Evolutionary conservation across 1,140 invertebrate species (phyloP).

Genomic region (Condylostylus longicornis): DNA sequence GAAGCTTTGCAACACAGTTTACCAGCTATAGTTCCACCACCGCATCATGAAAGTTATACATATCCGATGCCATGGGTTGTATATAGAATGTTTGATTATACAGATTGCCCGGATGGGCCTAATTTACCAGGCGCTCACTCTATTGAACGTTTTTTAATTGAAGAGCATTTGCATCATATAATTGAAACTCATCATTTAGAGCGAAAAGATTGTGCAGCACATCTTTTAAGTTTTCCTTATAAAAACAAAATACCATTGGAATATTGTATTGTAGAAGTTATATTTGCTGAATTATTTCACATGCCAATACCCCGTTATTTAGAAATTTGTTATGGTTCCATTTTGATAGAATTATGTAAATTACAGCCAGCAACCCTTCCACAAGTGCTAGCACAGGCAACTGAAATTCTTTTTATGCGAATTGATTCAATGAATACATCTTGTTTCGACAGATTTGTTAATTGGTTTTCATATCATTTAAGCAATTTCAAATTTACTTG

Average conservation of each 20-base stretch:
- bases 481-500: conserved; percentile 99
- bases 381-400: conserved; percentile 93
- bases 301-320: conserved; percentile 76
- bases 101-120: conserved; percentile 89
- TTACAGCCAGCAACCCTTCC: conserved; percentile 92
- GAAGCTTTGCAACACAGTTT: conserved; percentile 93
- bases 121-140: conserved; percentile 88
- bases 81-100: conserved; percentile 96
- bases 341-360: conserved; percentile 95
- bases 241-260: conserved; percentile 91
- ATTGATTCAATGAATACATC: conserved; percentile 94
- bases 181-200: conserved; percentile 78
- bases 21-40: conserved; percentile 72
- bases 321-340: conserved; percentile 89
- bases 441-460: conserved; percentile 92
- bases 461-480: conserved; percentile 97
- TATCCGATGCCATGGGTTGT: conserved; percentile 86
- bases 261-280: conserved; percentile 95
- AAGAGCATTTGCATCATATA: conserved; percentile 91
- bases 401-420: conserved; percentile 89
- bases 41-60: conserved; percentile 72
- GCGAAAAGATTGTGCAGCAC: conserved; percentile 85
- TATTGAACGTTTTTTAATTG: conserved; percentile 94
- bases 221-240: conserved; percentile 82
- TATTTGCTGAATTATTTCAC: conserved; percentile 88